Evolutionary conservation across 2,113 vertebrate species (phyloP).

Genomic region (Paratilapia polleni): DNA sequence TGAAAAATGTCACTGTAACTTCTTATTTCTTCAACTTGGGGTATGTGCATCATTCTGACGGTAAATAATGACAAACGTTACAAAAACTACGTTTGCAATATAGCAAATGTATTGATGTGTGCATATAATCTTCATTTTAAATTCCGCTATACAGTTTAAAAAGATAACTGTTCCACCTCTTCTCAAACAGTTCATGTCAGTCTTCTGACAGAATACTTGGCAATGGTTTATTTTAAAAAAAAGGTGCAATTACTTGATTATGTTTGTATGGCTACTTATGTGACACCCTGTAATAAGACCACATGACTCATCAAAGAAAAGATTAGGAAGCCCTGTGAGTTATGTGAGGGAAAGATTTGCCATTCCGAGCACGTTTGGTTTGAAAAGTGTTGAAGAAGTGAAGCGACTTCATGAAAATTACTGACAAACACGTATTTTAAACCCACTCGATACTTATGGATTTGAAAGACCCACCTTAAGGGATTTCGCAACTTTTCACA

Average conservation of each 20-base stretch:
- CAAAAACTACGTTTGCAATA: neutral
- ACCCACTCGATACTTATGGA: fast-evolving
- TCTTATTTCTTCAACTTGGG: neutral
- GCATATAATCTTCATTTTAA: neutral
- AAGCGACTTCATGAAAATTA: neutral
- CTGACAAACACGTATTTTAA: neutral
- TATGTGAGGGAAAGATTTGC: neutral
- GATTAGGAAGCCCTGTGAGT: neutral
- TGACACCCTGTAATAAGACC: neutral
- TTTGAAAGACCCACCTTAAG: too few species aligned
- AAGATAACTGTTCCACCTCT: neutral
- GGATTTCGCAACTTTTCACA: neutral
- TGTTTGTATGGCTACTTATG: neutral
- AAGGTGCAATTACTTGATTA: neutral
- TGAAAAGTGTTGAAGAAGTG: neutral
- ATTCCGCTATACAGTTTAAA: too few species aligned
- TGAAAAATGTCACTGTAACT: neutral
- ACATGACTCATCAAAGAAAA: neutral
- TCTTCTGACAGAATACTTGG: fast-evolving
- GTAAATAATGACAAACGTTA: neutral
- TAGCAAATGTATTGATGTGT: neutral
- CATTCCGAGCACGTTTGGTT: neutral
- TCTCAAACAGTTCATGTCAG: neutral
- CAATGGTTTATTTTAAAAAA: neutral
- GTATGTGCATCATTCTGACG: neutral